Evolutionary conservation across 2,888 invertebrate genomes (phyloP), one percentile per base, ranked within the genome.

Genomic region (Ecdyonurus torrentis): DNA sequence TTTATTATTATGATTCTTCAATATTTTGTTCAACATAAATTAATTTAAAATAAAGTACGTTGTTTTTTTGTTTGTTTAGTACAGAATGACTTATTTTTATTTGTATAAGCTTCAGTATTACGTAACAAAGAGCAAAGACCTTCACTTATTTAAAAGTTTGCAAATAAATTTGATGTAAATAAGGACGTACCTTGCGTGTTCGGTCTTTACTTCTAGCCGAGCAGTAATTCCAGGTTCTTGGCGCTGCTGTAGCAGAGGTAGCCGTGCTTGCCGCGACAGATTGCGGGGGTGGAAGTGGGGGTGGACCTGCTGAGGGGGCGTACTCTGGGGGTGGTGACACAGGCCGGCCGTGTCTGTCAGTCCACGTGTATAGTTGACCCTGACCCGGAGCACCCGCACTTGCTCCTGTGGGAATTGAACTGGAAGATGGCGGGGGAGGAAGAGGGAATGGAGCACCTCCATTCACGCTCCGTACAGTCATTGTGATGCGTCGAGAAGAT

Each of bases 291-390:
- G 73, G 73, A 63, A 72, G 73, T 63, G 72, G 70, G 18, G 78
- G 76, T 25, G 25, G 74, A 24, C 62, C 70, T 20, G 72, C 67
- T 20, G 74, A 73, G 24, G 66, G 66, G 23, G 69, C 67, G 71
- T 81, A 83, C 72, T 86, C 85, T 22, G 86, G 86, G 61, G 94
- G 94, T 25, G 95, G 95, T 23, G 84, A 80, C 1, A 88, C 91
- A 1, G 92, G 90, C 66, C 93, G 79, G 2, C 94, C 94, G 71
- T 89, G 87, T 64, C 91, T 81, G 77, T 95, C 93, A 84, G 94
- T 91, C 95, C 95, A 95, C 64, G 91, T 90, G 77, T 93, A 95
- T 59, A 63, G 70, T 67, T 25, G 73, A 67, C 72, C 73, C 72
- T 20, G 72, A 70, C 7, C 74, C 71, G 55, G 66, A 63, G 58